These are phyloP conservation scores for Leptinotarsa defecta DNA, from an alignment of 1,140 invertebrate species.

Conservation along the genomic window DNA sequence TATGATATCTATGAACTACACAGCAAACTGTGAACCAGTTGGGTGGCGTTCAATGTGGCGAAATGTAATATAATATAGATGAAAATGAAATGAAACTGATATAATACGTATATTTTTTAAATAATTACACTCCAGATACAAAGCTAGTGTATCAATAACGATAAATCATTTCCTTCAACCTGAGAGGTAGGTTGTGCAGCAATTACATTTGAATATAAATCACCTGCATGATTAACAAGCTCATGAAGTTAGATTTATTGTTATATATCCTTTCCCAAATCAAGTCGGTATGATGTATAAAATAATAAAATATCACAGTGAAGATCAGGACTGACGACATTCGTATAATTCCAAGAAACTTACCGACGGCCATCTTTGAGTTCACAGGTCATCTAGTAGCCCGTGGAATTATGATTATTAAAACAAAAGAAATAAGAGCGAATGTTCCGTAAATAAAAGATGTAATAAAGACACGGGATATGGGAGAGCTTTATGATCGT, in stretches of 20 bases:
- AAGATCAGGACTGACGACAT: constrained; percentile 27
- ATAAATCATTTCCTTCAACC: constrained; percentile 8
- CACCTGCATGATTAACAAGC: constrained; percentile 24
- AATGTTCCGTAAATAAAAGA: constrained; percentile 26
- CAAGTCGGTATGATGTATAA: constrained; percentile 14
- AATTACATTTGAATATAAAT: constrained; percentile 27
- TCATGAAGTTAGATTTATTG: constrained; percentile 27
- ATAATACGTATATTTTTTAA: neutral
- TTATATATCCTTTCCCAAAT: constrained; percentile 27
- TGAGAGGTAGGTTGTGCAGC: constrained; percentile 3
- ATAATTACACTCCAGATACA: neutral
- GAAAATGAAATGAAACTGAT: too few species aligned
- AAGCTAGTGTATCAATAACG: neutral
- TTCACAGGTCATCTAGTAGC: constrained; percentile 31
- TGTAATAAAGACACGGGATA: constrained; percentile 26
- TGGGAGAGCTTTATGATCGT: constrained; percentile 21
- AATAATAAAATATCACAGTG: constrained; percentile 20
- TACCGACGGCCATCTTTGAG: constrained; percentile 26
- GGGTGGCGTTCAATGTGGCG: too few species aligned
- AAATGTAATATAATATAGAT: too few species aligned
- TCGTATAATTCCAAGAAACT: constrained; percentile 26
- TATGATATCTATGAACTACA: too few species aligned
- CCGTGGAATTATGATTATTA: constrained; percentile 32
- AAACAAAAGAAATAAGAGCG: constrained; percentile 34
- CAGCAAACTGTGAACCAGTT: too few species aligned